Evolutionary conservation across 2,888 invertebrate genomes (phyloP).

Genomic region (Diaperis boleti): DNA sequence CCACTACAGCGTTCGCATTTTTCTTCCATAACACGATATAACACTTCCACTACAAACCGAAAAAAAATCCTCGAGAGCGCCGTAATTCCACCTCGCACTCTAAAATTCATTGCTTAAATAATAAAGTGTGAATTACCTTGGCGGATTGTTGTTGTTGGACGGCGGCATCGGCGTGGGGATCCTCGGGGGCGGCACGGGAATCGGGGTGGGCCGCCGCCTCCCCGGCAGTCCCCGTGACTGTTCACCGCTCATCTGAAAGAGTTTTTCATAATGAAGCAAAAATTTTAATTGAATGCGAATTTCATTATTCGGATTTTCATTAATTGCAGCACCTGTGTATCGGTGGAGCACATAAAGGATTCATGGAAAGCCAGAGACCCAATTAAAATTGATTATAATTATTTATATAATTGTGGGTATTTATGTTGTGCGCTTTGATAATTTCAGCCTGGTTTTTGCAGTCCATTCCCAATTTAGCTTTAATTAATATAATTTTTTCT

Average conservation of each 20-base stretch:
- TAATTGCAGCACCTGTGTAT: neutral
- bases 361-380: neutral
- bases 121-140: constrained; percentile 62
- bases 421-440: neutral
- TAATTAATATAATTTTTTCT: too few relatives aligned
- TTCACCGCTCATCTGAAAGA: constrained; percentile 51
- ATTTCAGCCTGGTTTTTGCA: too few relatives aligned
- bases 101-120: constrained; percentile 24
- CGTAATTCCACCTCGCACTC: neutral
- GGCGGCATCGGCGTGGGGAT: constrained; percentile 71
- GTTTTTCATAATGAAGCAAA: neutral
- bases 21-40: neutral
- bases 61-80: constrained; percentile 5
- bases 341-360: neutral
- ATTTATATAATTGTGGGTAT: neutral
- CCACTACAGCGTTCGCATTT: constrained; percentile 6
- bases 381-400: constrained; percentile 4
- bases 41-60: too few relatives aligned
- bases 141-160: constrained; percentile 66
- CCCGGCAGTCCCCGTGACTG: constrained; percentile 37
- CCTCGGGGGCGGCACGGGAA: constrained; percentile 70
- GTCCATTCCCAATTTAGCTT: too few relatives aligned
- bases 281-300: constrained; percentile 9
- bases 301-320: constrained; percentile 3
- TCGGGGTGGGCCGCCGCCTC: constrained; percentile 62